These are phyloP conservation scores for Zoanthus sociatus DNA, from an alignment of 92 coral and sea anemone species.

Conservation along the genomic window DNA sequence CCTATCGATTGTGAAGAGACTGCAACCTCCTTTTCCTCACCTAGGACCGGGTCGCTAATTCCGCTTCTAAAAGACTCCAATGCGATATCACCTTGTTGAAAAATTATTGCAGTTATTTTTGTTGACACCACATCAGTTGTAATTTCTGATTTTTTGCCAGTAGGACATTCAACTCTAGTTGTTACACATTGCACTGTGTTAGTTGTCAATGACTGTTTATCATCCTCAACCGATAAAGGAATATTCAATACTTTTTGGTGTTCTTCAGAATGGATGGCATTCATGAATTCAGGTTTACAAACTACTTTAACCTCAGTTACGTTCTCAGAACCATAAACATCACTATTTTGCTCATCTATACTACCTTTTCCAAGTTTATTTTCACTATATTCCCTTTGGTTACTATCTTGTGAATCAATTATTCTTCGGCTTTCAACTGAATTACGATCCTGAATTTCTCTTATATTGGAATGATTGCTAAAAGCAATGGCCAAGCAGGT, in stretches of 20 bases:
- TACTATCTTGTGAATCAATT: neutral
- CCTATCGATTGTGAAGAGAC: neutral
- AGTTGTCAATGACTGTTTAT: slow-evolving; percentile 1
- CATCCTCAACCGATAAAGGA: neutral
- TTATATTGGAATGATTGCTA: neutral
- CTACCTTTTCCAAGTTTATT: neutral
- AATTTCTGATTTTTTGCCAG: too few species aligned
- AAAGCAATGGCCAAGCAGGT: neutral
- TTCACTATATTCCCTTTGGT: neutral
- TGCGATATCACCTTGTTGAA: neutral
- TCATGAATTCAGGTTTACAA: too few species aligned
- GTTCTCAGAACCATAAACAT: neutral
- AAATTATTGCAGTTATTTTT: neutral
- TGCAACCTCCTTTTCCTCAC: neutral
- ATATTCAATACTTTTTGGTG: neutral
- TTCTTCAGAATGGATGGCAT: neutral
- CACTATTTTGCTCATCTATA: neutral
- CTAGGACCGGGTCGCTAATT: neutral
- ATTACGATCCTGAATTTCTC: neutral
- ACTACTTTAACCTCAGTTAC: neutral
- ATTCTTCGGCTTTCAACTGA: neutral
- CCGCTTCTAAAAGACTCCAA: neutral
- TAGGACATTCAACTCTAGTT: neutral
- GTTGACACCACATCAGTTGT: too few species aligned
- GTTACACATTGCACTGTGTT: neutral